These are phyloP conservation scores for Ophioninae sp. DNA, from an alignment of 2,888 invertebrate genomes.

Conservation along the genomic window DNA sequence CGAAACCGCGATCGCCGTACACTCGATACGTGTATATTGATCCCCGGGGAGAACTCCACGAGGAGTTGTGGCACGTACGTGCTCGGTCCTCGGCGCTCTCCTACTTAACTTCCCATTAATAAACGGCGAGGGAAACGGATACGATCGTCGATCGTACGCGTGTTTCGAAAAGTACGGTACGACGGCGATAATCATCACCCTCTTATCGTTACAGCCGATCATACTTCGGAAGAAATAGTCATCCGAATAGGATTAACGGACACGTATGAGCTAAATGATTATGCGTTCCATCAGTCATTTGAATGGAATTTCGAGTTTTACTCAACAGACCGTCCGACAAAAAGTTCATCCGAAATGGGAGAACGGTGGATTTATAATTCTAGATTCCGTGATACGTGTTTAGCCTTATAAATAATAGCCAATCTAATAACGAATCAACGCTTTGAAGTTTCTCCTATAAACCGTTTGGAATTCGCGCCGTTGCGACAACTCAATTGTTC, in stretches of 20 bases:
- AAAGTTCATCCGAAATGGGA: too few species aligned
- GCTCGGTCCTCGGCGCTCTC: background rate
- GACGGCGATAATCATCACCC: background rate
- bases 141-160: background rate
- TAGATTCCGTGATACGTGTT: too few species aligned
- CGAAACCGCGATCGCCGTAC: conserved; percentile 34
- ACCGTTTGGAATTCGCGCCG: too few species aligned
- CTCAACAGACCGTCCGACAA: too few species aligned
- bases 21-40: conserved; percentile 38
- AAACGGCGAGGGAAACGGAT: conserved; percentile 36
- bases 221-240: background rate
- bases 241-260: background rate
- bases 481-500: too few species aligned
- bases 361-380: too few species aligned
- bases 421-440: too few species aligned
- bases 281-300: too few species aligned
- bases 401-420: too few species aligned
- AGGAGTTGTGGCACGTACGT: conserved; percentile 9
- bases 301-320: too few species aligned
- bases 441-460: too few species aligned
- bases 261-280: too few species aligned
- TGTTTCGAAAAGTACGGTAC: conserved; percentile 19
- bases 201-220: background rate
- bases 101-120: conserved; percentile 43
- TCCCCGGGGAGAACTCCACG: conserved; percentile 37